phyloP scores from a whole-genome alignment of 1,140 invertebrate genomes.

The Sipha flava region DNA sequence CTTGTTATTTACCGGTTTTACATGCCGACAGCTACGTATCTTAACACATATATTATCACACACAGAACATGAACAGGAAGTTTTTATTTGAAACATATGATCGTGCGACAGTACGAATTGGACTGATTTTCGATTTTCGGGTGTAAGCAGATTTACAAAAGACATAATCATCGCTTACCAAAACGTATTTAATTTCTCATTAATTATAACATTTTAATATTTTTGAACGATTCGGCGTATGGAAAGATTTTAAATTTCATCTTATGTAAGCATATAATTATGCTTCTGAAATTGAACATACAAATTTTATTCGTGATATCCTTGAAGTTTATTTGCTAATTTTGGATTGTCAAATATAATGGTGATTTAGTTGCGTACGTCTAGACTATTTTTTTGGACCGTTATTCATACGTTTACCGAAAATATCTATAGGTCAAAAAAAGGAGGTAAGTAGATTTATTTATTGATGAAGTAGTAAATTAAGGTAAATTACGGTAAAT shows the following conservation, averaged over 20 bases:
- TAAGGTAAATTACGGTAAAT: too few species aligned
- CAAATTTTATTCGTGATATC: neutral
- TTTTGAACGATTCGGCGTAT: neutral
- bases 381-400: neutral
- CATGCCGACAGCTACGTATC: neutral
- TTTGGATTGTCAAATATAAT: neutral
- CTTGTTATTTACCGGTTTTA: neutral
- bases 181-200: neutral
- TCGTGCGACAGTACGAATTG: neutral
- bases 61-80: neutral
- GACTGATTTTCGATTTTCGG: neutral
- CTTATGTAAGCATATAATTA: neutral
- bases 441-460: neutral
- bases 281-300: neutral
- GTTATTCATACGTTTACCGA: neutral
- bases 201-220: neutral
- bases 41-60: neutral
- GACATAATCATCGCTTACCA: neutral
- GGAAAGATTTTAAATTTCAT: neutral
- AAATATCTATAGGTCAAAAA: neutral
- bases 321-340: neutral
- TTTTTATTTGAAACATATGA: neutral
- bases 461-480: neutral
- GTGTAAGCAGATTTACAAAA: neutral
- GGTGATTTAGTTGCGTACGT: neutral